Conservation (phyloP, 2,888 invertebrate species). For the Trissolcus japonicus region DNA sequence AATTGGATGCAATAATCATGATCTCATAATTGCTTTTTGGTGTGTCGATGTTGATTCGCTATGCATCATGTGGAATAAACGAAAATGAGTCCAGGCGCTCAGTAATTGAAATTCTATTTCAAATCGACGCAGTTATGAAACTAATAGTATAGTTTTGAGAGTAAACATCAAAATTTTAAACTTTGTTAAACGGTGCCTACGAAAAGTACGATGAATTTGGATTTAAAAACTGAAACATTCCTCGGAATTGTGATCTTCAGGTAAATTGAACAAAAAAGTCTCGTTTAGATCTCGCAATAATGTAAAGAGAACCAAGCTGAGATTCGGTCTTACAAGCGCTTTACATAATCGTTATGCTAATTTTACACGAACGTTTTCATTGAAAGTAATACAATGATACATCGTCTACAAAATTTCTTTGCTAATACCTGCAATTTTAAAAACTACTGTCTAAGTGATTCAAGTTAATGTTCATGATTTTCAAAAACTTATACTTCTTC, state of each 20-base stretch:
- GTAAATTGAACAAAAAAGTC: too few species aligned
- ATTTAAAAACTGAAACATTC: too few species aligned
- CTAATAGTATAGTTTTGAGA: too few species aligned
- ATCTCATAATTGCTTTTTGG: slow-evolving; percentile 2
- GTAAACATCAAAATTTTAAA: too few species aligned
- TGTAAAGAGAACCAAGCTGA: slow-evolving; percentile 3
- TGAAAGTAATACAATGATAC: slow-evolving; percentile 30
- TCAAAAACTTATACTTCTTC: background rate
- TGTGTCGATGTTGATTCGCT: background rate
- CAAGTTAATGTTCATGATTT: slow-evolving; percentile 2
- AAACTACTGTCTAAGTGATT: slow-evolving; percentile 3
- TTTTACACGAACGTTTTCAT: slow-evolving; percentile 30
- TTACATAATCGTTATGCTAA: slow-evolving; percentile 44
- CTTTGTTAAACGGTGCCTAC: too few species aligned
- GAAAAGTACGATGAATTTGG: too few species aligned
- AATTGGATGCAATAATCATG: slow-evolving; percentile 16
- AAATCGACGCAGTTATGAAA: too few species aligned
- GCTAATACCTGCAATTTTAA: slow-evolving; percentile 19
- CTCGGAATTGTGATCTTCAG: too few species aligned
- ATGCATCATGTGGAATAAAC: too few species aligned
- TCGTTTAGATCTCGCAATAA: too few species aligned
- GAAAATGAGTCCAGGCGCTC: too few species aligned
- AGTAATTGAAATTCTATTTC: too few species aligned
- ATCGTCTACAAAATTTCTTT: slow-evolving; percentile 13
- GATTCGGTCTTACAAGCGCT: slow-evolving; percentile 19